Evolutionary conservation across 2,797 vertebrate genomes (phyloP), one percentile per base, ranked within the genome.

Genomic region (Platyrinchus mystaceus): DNA sequence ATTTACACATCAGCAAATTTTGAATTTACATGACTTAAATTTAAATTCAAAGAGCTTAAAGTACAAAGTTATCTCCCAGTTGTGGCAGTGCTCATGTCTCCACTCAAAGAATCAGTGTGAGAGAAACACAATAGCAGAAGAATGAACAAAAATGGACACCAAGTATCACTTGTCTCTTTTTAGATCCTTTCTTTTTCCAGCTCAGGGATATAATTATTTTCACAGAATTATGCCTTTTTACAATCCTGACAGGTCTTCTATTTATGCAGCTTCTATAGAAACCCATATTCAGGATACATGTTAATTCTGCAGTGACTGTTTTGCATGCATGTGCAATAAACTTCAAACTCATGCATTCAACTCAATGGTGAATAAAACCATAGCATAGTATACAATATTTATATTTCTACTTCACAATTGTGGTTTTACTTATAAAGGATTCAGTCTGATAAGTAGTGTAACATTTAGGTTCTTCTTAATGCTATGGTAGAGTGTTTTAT

Each of bases 241-340:
- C 59, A 63, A n/a, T 49, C 66, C 47, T 89, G 79, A 71, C 53
- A 84, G 28, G 44, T 84, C 67, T 84, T 85, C 37, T 71, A 53
- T 67, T 82, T 94, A 69, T 58, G 44, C 67, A 77, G 76, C 88
- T 92, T 94, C 76, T 76, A n/a, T 1, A 92, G 78, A 95, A 95
- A 71, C 28, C 32, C 50, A 43, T 46, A 52, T 5, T 88, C 36
- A 58, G 59, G 70, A 76, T 83, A 81, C 55, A 78, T 52, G 39
- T 60, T 74, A 91, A 89, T 78, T 87, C 36, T 71, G 46, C 58
- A 87, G n/a, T 37, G 24, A 64, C n/a, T 89, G 60, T 53, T 93
- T 69, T 71, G 59, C 75, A 82, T 77, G 64, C 44, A 68, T 41
- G 66, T 60, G 62, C 78, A 78, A 39, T 22, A n/a, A 90, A 93